phyloP scores from a whole-genome alignment of 2,888 invertebrate genomes.

The Hyalella azteca region DNA sequence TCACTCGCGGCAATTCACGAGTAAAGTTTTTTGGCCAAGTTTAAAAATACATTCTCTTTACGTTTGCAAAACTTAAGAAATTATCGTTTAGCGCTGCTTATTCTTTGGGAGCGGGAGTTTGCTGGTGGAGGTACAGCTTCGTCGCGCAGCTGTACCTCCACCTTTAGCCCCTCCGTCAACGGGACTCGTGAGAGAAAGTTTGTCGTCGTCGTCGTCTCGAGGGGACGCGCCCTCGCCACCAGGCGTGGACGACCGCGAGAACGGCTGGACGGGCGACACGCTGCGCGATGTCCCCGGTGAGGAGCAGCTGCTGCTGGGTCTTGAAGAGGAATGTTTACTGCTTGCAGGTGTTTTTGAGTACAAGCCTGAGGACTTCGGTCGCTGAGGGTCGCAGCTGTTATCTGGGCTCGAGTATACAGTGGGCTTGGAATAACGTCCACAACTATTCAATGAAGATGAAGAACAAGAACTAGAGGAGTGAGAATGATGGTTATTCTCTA shows the following conservation, averaged over 20 bases:
- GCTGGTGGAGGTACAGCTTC: neutral
- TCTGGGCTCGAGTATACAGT: neutral
- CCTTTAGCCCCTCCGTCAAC: neutral
- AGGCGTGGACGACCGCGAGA: neutral
- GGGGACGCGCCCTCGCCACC: neutral
- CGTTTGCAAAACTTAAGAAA: no score
- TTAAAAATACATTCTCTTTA: no score
- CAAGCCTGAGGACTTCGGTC: neutral
- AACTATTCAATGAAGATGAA: neutral
- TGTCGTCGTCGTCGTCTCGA: neutral
- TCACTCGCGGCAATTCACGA: no score
- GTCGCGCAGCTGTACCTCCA: neutral
- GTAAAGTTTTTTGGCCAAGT: no score
- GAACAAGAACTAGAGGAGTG: neutral
- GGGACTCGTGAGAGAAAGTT: neutral
- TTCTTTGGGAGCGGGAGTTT: conserved; percentile 1
- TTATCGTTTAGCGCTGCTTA: conserved; percentile 1
- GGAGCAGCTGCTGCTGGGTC: conserved; percentile 48
- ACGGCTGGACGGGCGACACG: conserved; percentile 43
- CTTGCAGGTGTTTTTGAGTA: neutral
- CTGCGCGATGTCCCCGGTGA: conserved; percentile 54
- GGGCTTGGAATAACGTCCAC: neutral
- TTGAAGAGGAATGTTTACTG: conserved; percentile 3
- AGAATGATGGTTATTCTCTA: neutral
- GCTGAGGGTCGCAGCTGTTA: neutral